A percentile compares a stretch with the other conserved stretches of the same genome.
Conservation (phyloP, 2,888 invertebrate genomes). For the Cactoblastis cactorum region DNA sequence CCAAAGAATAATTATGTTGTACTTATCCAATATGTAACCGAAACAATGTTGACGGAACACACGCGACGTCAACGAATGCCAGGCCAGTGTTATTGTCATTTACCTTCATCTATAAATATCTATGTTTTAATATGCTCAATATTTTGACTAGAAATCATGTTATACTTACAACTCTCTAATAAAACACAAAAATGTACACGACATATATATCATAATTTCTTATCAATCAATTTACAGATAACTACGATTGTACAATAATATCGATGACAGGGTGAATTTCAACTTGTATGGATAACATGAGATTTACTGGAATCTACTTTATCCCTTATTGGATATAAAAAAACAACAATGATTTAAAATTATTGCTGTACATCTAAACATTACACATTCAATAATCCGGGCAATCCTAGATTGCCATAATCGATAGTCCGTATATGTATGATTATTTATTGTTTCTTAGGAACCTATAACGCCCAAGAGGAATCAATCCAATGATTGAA, state of each 20-base stretch:
- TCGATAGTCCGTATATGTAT: conserved; percentile 12
- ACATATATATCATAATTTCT: conserved; percentile 73
- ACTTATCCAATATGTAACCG: conserved; percentile 58
- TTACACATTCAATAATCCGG: conserved; percentile 25
- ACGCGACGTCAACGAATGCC: conserved; percentile 38
- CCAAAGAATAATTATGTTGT: conserved; percentile 53
- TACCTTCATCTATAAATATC: conserved; percentile 68
- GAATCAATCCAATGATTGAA: conserved; percentile 23
- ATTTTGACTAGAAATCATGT: conserved; percentile 80
- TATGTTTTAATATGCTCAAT: conserved; percentile 77
- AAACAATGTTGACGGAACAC: conserved; percentile 37
- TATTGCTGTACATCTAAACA: conserved; percentile 39
- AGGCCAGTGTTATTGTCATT: conserved; percentile 78
- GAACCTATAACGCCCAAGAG: conserved; percentile 46
- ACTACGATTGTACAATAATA: conserved; percentile 73
- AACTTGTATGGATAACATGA: conserved; percentile 29
- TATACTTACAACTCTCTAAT: conserved; percentile 73
- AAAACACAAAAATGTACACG: conserved; percentile 74
- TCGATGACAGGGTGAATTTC: conserved; percentile 61
- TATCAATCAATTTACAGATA: conserved; percentile 70
- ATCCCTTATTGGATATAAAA: conserved; percentile 36
- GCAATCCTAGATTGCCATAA: conserved; percentile 21
- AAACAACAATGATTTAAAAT: conserved; percentile 56
- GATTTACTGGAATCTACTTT: conserved; percentile 43
- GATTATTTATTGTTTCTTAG: conserved; percentile 30